Evolutionary conservation across 2,797 vertebrate genomes (phyloP).

Genomic region (Protosalanx chinensis): DNA sequence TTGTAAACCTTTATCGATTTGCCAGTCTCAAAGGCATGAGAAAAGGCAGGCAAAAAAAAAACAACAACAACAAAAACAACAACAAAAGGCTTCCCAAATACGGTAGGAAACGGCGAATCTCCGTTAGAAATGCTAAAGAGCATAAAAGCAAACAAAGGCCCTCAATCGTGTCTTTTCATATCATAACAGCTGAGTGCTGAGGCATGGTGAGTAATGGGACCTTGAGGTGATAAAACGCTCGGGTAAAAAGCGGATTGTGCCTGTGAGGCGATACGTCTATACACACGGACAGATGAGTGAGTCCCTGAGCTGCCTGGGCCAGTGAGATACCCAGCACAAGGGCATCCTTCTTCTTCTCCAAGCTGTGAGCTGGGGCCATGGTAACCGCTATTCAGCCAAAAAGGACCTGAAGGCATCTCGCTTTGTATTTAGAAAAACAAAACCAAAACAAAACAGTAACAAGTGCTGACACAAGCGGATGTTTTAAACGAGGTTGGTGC

Average conservation of each 20-base stretch:
- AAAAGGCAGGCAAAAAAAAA: conserved; percentile 24
- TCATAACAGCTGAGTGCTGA: conserved; percentile 19
- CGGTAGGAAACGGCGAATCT: too few species aligned
- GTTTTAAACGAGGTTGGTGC: conserved; percentile 34
- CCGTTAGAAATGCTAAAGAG: conserved; percentile 23
- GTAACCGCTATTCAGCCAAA: conserved; percentile 37
- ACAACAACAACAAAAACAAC: background rate
- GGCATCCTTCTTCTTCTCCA: conserved; percentile 28
- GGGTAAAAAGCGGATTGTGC: conserved; percentile 49
- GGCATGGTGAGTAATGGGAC: conserved; percentile 43
- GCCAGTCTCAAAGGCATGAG: conserved; percentile 24
- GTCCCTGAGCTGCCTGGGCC: conserved; percentile 36
- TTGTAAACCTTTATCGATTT: conserved; percentile 42
- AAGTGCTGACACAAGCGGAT: conserved; percentile 53
- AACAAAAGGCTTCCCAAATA: too few species aligned
- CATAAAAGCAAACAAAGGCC: conserved; percentile 23
- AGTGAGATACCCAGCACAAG: conserved; percentile 33
- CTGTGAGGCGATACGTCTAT: conserved; percentile 34
- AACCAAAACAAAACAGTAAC: background rate
- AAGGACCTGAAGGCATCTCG: conserved; percentile 23
- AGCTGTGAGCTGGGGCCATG: conserved; percentile 45
- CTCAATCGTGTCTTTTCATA: conserved; percentile 26
- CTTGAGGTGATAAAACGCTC: conserved; percentile 48
- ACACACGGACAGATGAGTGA: conserved; percentile 37
- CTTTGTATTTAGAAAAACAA: conserved; percentile 22